A percentile compares a stretch with the other conserved stretches of the same genome.
Conservation (phyloP, 2,888 invertebrate genomes). For the Apotomis capreana region DNA sequence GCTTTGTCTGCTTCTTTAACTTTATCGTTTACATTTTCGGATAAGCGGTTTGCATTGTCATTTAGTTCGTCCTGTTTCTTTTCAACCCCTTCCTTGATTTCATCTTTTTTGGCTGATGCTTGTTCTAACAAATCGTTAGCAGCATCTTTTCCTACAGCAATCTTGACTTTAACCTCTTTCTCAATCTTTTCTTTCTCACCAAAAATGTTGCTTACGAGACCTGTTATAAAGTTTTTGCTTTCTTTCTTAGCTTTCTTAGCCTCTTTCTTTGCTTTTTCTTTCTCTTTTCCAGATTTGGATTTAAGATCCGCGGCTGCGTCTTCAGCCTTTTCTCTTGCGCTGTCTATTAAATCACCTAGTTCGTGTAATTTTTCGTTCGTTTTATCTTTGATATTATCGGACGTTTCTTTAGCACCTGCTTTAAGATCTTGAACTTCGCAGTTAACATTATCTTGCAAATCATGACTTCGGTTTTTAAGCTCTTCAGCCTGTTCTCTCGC, state of each 20-base stretch:
- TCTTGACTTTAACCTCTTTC: constrained; percentile 69
- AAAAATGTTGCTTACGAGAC: constrained; percentile 74
- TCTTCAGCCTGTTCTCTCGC: constrained; percentile 71
- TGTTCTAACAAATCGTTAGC: constrained; percentile 66
- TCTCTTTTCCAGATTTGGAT: constrained; percentile 54
- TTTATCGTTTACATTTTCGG: constrained; percentile 54
- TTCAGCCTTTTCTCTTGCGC: constrained; percentile 62
- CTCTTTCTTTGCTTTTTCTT: constrained; percentile 66
- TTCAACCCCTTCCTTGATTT: constrained; percentile 58
- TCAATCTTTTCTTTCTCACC: constrained; percentile 78
- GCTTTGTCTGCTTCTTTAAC: constrained; percentile 56
- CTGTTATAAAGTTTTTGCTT: constrained; percentile 75
- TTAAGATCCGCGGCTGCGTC: constrained; percentile 54
- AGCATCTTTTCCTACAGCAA: constrained; percentile 68
- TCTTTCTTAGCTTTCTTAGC: constrained; percentile 76
- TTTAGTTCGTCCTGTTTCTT: constrained; percentile 63
- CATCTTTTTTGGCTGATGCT: constrained; percentile 65
- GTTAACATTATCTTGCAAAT: constrained; percentile 59
- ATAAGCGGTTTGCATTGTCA: constrained; percentile 50
- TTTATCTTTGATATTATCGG: constrained; percentile 59
- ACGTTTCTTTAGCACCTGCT: constrained; percentile 57
- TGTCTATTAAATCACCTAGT: constrained; percentile 63
- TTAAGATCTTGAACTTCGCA: constrained; percentile 63
- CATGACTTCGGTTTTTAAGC: constrained; percentile 59
- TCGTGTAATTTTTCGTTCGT: constrained; percentile 64